Evolutionary conservation across 2,888 invertebrate species (phyloP), one percentile per base, ranked within the genome.

Genomic region (Psylliodes chrysocephalus): DNA sequence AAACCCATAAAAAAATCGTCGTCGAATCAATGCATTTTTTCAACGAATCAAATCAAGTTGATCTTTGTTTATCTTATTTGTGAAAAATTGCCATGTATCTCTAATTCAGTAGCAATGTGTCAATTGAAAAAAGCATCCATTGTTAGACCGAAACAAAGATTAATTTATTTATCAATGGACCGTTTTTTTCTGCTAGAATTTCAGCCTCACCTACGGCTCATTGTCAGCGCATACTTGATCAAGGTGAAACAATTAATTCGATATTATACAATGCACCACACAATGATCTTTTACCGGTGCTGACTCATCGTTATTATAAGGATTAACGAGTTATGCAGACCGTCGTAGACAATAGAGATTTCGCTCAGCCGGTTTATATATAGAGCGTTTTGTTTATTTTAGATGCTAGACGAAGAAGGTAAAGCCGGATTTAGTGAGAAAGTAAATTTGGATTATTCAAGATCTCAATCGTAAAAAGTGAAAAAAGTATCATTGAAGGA

Each of bases 211-310:
- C 52, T 38, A 52, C 52, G 22, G 17, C 12, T 19, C 19, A 15
- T 52, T 52, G 52, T 35, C 22, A 35, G 33, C 18, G 51, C 28
- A 51, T 51, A 51, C 4, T 51, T 51, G 33, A 51, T 51, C 51
- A 52, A 52, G 52, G 52, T 52, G 38, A 52, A 52, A 14, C 19
- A 38, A n/a, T 52, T 52, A 19, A 38, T 52, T 52, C 12, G 22
- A 38, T 38, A 52, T 52, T 52, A 52, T 52, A 52, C 52, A 52
- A 52, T 25, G 14, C 47, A 47, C 12, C 46, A 46, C 12, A 46
- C 28, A 47, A 25, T 52, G 7, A 35, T 52, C 33, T 49, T 28
- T 30, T 28, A 2, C 15, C 17, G 18, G 30, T 51, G 33, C 25
- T 35, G 35, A 35, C 6, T 51, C 51, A 51, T 33, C 18, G 15